These are phyloP conservation scores for Notodonta ziczac DNA, from an alignment of 2,888 invertebrate genomes.

Conservation along the genomic window DNA sequence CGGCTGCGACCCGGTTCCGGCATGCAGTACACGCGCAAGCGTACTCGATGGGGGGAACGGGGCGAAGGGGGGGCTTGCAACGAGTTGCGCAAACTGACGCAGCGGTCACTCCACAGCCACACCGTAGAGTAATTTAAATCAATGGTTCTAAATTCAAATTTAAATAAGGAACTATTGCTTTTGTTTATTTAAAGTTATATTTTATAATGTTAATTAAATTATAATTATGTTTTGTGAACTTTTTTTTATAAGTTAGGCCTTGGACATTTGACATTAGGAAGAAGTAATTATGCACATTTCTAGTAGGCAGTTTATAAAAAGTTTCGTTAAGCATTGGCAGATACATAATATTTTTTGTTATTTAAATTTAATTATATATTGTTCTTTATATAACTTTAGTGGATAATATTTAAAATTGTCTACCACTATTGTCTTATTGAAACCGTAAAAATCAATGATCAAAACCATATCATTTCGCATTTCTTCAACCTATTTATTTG, in stretches of 20 bases:
- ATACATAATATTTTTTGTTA: too few relatives aligned
- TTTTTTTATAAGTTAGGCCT: background rate
- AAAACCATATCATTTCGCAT: constrained; percentile 20
- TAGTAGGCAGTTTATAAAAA: background rate
- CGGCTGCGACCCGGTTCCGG: constrained; percentile 82
- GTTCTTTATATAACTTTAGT: background rate
- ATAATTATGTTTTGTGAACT: background rate
- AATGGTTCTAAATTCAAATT: constrained; percentile 15
- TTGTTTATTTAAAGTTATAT: too few relatives aligned
- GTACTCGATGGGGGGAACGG: constrained; percentile 57
- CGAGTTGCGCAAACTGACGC: constrained; percentile 81
- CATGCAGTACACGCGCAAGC: constrained; percentile 82
- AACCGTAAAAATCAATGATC: constrained; percentile 20
- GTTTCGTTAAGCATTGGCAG: background rate
- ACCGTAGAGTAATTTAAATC: constrained; percentile 46
- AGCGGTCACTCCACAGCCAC: constrained; percentile 68
- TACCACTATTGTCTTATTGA: too few relatives aligned
- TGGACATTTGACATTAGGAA: background rate
- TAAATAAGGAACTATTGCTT: background rate
- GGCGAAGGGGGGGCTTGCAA: constrained; percentile 67
- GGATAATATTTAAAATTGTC: background rate
- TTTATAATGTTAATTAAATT: background rate
- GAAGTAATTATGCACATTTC: constrained; percentile 2
- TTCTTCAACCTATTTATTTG: constrained; percentile 22
- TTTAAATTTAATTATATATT: background rate